A percentile compares a stretch with the other conserved stretches of the same genome.
phyloP scores from a whole-genome alignment of 2,113 vertebrate species.

The Thalassarche chlororhynchos region DNA sequence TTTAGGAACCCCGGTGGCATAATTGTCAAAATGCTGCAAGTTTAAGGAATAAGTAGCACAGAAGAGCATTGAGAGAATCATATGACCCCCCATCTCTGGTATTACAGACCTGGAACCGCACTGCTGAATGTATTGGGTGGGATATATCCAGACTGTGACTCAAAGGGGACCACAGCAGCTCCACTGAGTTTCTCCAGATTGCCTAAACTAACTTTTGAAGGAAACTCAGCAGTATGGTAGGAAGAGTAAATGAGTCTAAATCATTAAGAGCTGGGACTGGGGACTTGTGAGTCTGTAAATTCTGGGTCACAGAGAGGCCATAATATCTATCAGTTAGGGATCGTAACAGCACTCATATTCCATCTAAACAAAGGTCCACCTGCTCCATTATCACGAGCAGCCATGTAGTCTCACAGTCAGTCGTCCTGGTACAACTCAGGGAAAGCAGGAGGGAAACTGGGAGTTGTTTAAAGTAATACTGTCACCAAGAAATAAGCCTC shows the following conservation, averaged over 20 bases:
- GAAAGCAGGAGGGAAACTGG: rapidly evolving
- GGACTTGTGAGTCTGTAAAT: background rate
- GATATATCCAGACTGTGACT: background rate
- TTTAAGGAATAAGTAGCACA: background rate
- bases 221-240: background rate
- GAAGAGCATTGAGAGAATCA: background rate
- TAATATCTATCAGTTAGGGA: background rate
- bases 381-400: background rate
- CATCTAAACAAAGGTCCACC: background rate
- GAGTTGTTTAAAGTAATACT: background rate
- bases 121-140: background rate
- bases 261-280: background rate
- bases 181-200: background rate
- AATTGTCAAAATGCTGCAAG: background rate
- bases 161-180: background rate
- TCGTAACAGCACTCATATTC: background rate
- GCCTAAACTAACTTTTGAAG: background rate
- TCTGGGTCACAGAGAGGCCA: rapidly evolving
- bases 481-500: background rate
- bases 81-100: rapidly evolving
- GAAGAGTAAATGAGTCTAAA: background rate
- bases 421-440: background rate
- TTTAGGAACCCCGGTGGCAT: background rate
- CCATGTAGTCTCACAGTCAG: background rate
- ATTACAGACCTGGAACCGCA: background rate